These are phyloP conservation scores for Hyla sarda DNA, from an alignment of 2,113 vertebrate genomes.

Conservation along the genomic window DNA sequence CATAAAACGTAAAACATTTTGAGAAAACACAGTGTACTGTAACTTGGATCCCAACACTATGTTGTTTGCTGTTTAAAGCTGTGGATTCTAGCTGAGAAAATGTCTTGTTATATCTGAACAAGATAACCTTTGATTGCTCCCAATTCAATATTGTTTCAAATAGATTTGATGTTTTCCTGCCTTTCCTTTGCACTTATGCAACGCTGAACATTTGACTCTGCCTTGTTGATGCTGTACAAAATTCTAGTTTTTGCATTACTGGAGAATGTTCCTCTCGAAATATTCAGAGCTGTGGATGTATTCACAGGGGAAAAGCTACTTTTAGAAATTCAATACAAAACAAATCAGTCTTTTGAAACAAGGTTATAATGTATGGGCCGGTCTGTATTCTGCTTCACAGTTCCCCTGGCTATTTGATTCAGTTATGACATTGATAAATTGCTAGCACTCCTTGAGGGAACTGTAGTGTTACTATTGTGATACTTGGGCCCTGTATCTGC, in stretches of 20 bases:
- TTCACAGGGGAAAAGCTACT: constrained; percentile 44
- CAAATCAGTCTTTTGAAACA: constrained; percentile 58
- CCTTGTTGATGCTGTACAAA: constrained; percentile 30
- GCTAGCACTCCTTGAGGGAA: constrained; percentile 23
- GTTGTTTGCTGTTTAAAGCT: constrained; percentile 16
- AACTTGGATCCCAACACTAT: background rate
- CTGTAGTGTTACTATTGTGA: constrained; percentile 15
- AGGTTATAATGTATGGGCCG: constrained; percentile 44
- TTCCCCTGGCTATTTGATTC: constrained; percentile 43
- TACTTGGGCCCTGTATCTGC: constrained; percentile 3
- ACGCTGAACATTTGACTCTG: constrained; percentile 53
- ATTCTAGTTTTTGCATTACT: constrained; percentile 45
- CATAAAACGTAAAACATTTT: constrained; percentile 7
- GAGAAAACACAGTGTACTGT: background rate
- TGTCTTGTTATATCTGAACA: constrained; percentile 44
- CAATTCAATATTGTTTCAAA: constrained; percentile 55
- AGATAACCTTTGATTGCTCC: constrained; percentile 57
- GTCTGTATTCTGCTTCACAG: constrained; percentile 30
- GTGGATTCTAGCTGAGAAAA: constrained; percentile 46
- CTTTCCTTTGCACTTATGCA: constrained; percentile 37
- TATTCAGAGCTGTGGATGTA: constrained; percentile 10
- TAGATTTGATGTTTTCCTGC: constrained; percentile 31
- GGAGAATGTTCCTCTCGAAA: constrained; percentile 24
- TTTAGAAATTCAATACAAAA: constrained; percentile 57
- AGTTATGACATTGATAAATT: constrained; percentile 58